A percentile compares a stretch with the other conserved stretches of the same genome.
Evolutionary conservation across 2,113 vertebrate genomes (phyloP).

Genomic region (Phycodurus eques): DNA sequence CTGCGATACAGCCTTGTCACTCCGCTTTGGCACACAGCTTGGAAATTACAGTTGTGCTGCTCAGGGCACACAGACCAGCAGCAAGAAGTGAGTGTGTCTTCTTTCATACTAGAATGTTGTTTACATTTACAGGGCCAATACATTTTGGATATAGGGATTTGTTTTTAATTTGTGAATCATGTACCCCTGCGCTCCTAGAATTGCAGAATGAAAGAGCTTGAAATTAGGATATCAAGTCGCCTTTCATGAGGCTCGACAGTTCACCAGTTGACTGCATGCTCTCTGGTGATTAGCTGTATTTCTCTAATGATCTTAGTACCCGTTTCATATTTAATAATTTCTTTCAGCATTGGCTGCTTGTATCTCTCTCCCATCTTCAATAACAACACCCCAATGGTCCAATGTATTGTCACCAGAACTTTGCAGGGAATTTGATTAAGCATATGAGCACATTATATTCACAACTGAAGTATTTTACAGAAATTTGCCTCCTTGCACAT

Average conservation of each 20-base stretch:
- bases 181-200: not conserved
- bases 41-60: constrained; percentile 96
- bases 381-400: constrained; percentile 1
- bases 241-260: constrained; percentile 26
- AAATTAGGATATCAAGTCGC: not conserved
- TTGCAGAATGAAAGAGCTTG: not conserved
- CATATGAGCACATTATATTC: not conserved
- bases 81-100: constrained; percentile 85
- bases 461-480: not conserved
- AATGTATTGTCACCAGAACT: not conserved
- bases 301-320: constrained; percentile 3
- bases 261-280: constrained; percentile 10
- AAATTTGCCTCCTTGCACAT: not conserved
- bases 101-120: not conserved
- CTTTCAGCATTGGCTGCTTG: not conserved
- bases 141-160: not conserved
- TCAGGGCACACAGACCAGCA: constrained; percentile 92
- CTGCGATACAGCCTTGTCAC: constrained; percentile 87
- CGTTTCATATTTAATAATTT: constrained; percentile 4
- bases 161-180: not conserved
- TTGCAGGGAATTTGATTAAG: not conserved
- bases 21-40: constrained; percentile 87
- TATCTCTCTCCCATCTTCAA: not conserved
- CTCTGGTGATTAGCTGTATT: constrained; percentile 6
- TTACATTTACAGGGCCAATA: not conserved